These are phyloP conservation scores for Tauraco hartlaubi DNA, from an alignment of 2,797 vertebrate species.

Conservation along the genomic window DNA sequence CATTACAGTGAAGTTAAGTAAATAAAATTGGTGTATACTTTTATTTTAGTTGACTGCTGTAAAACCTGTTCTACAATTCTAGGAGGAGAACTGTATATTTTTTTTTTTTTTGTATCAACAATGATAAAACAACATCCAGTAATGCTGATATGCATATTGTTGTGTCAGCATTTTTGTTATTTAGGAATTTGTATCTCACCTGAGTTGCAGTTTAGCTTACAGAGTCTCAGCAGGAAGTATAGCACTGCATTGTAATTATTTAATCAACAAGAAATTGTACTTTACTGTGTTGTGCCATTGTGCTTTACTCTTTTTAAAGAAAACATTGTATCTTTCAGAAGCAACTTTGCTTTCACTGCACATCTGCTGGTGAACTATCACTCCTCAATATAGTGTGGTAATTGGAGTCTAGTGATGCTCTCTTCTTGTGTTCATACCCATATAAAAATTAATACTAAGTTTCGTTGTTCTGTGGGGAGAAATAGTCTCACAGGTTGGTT, in stretches of 20 bases:
- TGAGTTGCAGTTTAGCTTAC: constrained; percentile 19
- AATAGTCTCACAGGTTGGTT: not conserved
- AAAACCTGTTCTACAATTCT: constrained; percentile 8
- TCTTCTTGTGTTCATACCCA: not conserved
- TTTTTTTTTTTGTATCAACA: not conserved
- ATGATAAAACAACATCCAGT: not conserved
- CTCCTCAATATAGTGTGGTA: not conserved
- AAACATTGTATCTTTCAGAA: not conserved
- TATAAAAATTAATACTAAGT: not conserved
- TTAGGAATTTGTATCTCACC: constrained; percentile 16
- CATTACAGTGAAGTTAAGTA: constrained; percentile 22
- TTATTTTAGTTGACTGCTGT: not conserved
- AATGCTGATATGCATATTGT: not conserved
- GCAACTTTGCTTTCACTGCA: not conserved
- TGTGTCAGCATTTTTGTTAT: constrained; percentile 30
- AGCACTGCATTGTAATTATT: constrained; percentile 9
- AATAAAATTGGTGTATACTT: constrained; percentile 5
- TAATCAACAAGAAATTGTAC: constrained; percentile 25
- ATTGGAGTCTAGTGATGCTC: not conserved
- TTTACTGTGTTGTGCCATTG: not conserved
- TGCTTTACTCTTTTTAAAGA: not conserved
- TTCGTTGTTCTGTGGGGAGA: not conserved
- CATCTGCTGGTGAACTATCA: not conserved
- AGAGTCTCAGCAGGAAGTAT: constrained; percentile 17
- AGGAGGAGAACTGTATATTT: not conserved